Percentiles rank a stretch among this genome's conserved stretches.
phyloP scores from a whole-genome alignment of 2,113 vertebrate genomes.

The Bos javanicus region DNA sequence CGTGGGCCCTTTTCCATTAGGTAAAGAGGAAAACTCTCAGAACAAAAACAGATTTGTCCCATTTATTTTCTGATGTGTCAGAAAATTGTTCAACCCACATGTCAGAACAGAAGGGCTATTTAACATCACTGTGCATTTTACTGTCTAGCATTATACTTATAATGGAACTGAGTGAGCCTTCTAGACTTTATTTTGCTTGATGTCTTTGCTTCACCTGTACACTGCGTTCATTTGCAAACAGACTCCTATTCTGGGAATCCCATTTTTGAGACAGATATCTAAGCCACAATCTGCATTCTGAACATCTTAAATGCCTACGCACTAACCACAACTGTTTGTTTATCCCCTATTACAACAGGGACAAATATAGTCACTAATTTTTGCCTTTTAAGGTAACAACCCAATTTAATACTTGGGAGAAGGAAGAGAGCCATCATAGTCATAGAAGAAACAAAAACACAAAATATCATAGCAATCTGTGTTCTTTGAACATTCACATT shows the following conservation, averaged over 20 bases:
- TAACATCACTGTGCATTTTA: neutral
- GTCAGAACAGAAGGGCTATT: neutral
- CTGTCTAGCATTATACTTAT: neutral
- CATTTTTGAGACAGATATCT: slow-evolving; percentile 16
- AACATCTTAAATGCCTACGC: slow-evolving; percentile 41
- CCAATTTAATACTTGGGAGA: neutral
- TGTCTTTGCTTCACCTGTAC: slow-evolving; percentile 9
- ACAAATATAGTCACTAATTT: slow-evolving; percentile 63
- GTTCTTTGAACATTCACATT: neutral
- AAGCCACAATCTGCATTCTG: slow-evolving; percentile 48
- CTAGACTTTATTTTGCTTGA: neutral
- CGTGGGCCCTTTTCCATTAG: neutral
- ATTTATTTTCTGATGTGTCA: slow-evolving; percentile 59
- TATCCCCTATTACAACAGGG: slow-evolving; percentile 50
- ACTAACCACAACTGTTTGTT: slow-evolving; percentile 63
- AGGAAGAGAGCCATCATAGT: neutral
- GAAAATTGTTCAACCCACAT: neutral
- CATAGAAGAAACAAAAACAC: slow-evolving; percentile 13
- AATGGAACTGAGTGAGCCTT: neutral
- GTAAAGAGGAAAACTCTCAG: neutral
- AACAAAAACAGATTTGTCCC: slow-evolving; percentile 46
- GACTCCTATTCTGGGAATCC: neutral
- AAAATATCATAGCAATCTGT: neutral
- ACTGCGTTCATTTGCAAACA: neutral
- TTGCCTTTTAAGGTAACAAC: slow-evolving; percentile 72